These are phyloP conservation scores for Lasioglossum vierecki DNA, from an alignment of 2,888 invertebrate species.

Conservation along the genomic window DNA sequence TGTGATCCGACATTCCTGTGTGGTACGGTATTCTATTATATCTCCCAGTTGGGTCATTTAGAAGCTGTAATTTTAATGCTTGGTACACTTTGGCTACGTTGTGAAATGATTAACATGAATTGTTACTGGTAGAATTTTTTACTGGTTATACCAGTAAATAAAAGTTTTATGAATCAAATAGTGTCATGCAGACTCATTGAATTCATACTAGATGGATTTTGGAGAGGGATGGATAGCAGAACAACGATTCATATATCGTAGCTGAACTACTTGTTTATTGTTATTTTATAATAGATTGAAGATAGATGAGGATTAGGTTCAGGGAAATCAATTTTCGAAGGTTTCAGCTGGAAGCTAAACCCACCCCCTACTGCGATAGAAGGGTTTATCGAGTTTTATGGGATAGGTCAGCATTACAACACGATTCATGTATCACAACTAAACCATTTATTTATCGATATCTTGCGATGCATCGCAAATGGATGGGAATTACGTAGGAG, in stretches of 20 bases:
- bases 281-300: not conserved
- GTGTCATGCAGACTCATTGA: not conserved
- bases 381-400: conserved; percentile 49
- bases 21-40: not conserved
- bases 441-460: not conserved
- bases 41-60: not conserved
- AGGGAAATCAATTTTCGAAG: not conserved
- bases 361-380: conserved; percentile 10
- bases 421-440: not conserved
- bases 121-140: not conserved
- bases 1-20: not conserved
- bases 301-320: not conserved
- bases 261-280: not conserved
- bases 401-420: not conserved
- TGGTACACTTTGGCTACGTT: not conserved
- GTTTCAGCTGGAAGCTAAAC: not conserved
- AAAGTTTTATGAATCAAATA: not conserved
- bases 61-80: not conserved
- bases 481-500: not conserved
- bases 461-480: not conserved
- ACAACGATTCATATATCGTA: not conserved
- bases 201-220: not conserved
- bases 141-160: too few relatives aligned
- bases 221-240: not conserved
- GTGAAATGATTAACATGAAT: not conserved